Conservation (phyloP, 1,140 invertebrate species). For the Dufourea novaeangliae region DNA sequence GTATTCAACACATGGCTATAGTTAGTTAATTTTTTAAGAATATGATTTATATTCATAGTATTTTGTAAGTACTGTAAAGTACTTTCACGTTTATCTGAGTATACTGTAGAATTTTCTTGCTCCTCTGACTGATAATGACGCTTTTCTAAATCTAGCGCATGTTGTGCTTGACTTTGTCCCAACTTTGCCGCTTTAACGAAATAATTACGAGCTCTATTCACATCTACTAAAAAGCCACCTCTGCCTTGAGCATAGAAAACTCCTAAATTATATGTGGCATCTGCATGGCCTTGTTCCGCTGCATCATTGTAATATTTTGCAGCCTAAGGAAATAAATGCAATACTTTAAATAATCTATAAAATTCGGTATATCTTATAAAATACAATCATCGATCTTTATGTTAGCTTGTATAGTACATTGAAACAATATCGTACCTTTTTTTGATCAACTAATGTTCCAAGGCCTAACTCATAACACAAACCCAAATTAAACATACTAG, state of each 20-base stretch:
- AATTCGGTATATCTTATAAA: conserved; percentile 17
- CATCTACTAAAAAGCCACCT: conserved; percentile 81
- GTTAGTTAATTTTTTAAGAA: conserved; percentile 47
- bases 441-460: conserved; percentile 83
- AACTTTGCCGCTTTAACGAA: conserved; percentile 83
- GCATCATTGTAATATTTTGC: conserved; percentile 83
- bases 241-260: conserved; percentile 85
- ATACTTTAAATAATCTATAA: conserved; percentile 4
- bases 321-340: conserved; percentile 79
- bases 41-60: conserved; percentile 26
- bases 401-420: background rate
- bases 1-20: conserved; percentile 24
- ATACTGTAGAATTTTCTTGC: background rate
- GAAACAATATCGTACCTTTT: conserved; percentile 76
- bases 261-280: conserved; percentile 85
- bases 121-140: conserved; percentile 20
- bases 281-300: conserved; percentile 83
- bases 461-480: conserved; percentile 85
- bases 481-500: conserved; percentile 84
- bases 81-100: background rate
- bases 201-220: conserved; percentile 79
- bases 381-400: conserved; percentile 26
- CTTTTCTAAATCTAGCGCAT: conserved; percentile 78
- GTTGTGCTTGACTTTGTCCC: conserved; percentile 83
- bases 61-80: conserved; percentile 13